Evolutionary conservation across 2,888 invertebrate genomes (phyloP), one percentile per base, ranked within the genome.

Genomic region (Branchipolynoe longqiensis): DNA sequence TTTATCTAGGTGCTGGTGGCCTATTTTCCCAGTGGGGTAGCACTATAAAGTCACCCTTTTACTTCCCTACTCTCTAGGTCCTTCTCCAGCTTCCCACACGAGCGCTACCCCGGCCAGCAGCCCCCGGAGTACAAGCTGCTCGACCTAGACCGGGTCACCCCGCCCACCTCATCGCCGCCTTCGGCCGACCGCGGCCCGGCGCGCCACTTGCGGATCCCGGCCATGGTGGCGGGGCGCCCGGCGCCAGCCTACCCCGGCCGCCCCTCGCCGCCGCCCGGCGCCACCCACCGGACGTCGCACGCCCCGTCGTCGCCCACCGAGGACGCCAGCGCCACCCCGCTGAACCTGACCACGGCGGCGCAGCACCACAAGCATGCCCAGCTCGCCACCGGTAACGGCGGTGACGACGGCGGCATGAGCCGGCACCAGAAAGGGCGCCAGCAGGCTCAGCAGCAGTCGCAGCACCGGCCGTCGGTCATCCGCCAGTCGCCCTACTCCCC

Each of bases 81-180:
- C 25, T 78, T 48, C 78, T 78, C 78, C 41, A 78, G 78, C 78
- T 78, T 78, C 31, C 78, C 78, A 1, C 78, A 48, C 48, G 78
- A 78, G 48, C 12, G 41, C 12, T 78, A 78, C 78, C 22, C 41
- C 3, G 28, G 0, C 4, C 78, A 41, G 33, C 25, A 48, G 33
- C n/a, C 48, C 14, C 4, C 78, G 28, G 78, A 78, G 31, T 78
- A 78, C 48, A 78, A 78, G 54, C 41, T 78, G 28, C 48, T 78
- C 28, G 78, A 78, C 78, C 28, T 78, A 28, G 78, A 78, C 78
- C 41, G 78, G 18, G 1, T 69, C 36, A 18, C 48, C 48, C 48
- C 8, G 48, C 48, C 48, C 8, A n/a, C 62, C 28, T 62, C 62
- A 14, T n/a, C n/a, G 56, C 28, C 62, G 31, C 36, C 36, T 8